These are phyloP conservation scores for Orchestia grillus DNA, from an alignment of 1,140 invertebrate genomes.

Conservation along the genomic window DNA sequence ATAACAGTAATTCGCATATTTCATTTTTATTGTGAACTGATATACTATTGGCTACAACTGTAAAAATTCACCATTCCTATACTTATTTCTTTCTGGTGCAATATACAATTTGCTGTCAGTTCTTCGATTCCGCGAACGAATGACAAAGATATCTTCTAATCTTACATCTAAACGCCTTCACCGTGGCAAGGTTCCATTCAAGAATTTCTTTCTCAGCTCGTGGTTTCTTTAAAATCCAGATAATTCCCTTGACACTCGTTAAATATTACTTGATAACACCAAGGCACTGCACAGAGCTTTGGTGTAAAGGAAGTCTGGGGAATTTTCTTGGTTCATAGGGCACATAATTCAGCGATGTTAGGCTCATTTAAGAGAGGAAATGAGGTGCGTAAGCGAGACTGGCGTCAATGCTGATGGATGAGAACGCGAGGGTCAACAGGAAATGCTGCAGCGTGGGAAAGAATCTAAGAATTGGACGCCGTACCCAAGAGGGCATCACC, in stretches of 20 bases:
- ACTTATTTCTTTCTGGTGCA: background rate
- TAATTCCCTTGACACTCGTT: background rate
- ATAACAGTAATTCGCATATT: background rate
- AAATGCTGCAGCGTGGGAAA: background rate
- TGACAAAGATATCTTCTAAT: background rate
- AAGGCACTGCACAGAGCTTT: background rate
- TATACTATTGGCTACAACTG: background rate
- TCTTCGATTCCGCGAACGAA: background rate
- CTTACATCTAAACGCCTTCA: background rate
- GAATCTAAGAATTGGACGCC: background rate
- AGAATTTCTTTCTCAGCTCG: background rate
- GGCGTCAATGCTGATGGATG: background rate
- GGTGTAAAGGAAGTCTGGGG: background rate
- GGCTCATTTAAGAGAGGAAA: background rate
- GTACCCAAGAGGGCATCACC: background rate
- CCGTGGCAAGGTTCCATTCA: background rate
- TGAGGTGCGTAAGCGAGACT: conserved; percentile 5
- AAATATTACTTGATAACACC: background rate
- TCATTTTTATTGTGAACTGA: background rate
- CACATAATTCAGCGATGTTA: background rate
- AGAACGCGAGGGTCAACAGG: background rate
- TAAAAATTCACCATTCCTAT: background rate
- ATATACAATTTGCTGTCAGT: background rate
- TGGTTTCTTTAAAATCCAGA: background rate
- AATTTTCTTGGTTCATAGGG: background rate